Percentiles rank a stretch among this genome's conserved stretches.
Evolutionary conservation across 2,113 vertebrate species (phyloP).

Genomic region (Motacilla alba): DNA sequence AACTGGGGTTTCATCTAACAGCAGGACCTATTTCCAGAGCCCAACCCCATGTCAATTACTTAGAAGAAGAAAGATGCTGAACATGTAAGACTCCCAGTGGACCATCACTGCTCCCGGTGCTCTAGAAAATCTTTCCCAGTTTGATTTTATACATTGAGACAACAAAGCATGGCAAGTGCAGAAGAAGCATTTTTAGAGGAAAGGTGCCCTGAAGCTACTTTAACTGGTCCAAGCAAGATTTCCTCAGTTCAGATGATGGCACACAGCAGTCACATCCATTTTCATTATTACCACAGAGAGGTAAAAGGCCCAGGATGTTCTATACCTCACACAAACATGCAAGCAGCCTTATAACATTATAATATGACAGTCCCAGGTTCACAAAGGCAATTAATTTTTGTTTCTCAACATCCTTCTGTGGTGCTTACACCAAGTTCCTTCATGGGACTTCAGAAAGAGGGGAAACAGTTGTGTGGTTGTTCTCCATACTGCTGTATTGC

Average conservation of each 20-base stretch:
- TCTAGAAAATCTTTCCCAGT: background rate
- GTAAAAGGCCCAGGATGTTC: background rate
- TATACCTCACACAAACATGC: background rate
- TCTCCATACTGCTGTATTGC: background rate
- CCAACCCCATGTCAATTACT: background rate
- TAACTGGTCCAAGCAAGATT: background rate
- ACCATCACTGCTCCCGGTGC: background rate
- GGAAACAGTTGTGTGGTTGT: background rate
- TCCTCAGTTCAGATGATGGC: background rate
- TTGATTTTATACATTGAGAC: background rate
- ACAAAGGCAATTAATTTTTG: background rate
- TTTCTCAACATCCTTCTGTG: background rate
- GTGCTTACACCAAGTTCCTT: background rate
- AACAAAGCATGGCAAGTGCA: background rate
- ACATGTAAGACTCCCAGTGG: background rate
- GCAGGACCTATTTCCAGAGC: background rate
- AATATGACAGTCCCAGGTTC: background rate
- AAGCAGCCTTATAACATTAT: background rate
- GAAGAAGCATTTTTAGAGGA: background rate
- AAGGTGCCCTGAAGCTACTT: background rate
- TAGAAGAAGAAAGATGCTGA: background rate
- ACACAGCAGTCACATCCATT: background rate
- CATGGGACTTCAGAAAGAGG: fast-evolving
- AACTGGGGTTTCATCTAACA: background rate
- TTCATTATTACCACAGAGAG: background rate